These are phyloP conservation scores for Lineus longissimus DNA, from an alignment of 1,140 invertebrate genomes.

Conservation along the genomic window DNA sequence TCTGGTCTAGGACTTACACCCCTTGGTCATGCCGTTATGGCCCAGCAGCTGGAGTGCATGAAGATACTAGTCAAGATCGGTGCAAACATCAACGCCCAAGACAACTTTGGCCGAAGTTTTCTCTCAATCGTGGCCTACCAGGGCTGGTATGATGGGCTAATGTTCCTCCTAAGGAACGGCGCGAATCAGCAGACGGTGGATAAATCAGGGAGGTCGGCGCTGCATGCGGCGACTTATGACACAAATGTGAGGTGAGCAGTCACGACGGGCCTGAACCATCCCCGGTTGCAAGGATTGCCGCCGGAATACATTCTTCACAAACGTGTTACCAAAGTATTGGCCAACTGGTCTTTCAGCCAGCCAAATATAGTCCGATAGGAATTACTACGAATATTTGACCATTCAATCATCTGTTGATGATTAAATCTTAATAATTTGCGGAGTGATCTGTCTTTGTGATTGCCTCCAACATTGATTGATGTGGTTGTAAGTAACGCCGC, in stretches of 20 bases:
- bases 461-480: too few species aligned
- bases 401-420: too few species aligned
- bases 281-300: too few species aligned
- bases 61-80: conserved; percentile 45
- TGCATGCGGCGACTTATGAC: conserved; percentile 42
- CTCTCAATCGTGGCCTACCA: conserved; percentile 42
- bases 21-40: conserved; percentile 30
- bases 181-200: conserved; percentile 38
- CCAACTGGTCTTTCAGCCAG: too few species aligned
- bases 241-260: conserved; percentile 27
- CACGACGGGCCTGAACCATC: too few species aligned
- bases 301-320: too few species aligned
- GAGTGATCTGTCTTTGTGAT: too few species aligned
- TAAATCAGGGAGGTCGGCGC: conserved; percentile 32
- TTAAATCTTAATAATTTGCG: too few species aligned
- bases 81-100: conserved; percentile 37
- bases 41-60: conserved; percentile 30
- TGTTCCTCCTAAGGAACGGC: conserved; percentile 37
- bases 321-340: too few species aligned
- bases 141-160: conserved; percentile 44
- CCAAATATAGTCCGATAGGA: too few species aligned
- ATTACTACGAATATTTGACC: too few species aligned
- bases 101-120: conserved; percentile 34
- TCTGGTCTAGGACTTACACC: conserved; percentile 32
- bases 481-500: too few species aligned